Conservation (phyloP, 1,140 invertebrate species). For the Hyphantria cunea region DNA sequence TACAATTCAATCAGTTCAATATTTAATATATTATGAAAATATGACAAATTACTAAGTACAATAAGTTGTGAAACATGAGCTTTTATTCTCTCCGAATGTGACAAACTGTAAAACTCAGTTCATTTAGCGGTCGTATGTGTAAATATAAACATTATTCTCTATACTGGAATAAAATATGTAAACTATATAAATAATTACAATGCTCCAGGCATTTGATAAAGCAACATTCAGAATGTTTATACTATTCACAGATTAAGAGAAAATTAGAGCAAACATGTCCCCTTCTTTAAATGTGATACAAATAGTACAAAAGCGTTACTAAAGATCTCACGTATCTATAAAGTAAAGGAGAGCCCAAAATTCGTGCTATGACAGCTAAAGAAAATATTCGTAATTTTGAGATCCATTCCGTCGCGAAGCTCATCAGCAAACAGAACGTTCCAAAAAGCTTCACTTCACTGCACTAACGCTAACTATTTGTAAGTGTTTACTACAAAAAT, state of each 20-base stretch:
- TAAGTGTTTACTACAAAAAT: constrained; percentile 55
- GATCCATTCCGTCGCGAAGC: constrained; percentile 54
- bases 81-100: constrained; percentile 37
- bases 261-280: constrained; percentile 45
- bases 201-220: constrained; percentile 60
- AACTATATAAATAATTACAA: constrained; percentile 64
- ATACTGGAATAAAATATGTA: constrained; percentile 59
- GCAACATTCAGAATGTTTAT: constrained; percentile 49
- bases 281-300: constrained; percentile 53
- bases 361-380: constrained; percentile 31
- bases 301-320: constrained; percentile 41
- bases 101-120: constrained; percentile 15
- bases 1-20: constrained; percentile 37
- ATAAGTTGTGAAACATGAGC: constrained; percentile 54
- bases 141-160: constrained; percentile 41
- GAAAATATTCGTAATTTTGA: constrained; percentile 51
- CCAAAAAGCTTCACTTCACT: constrained; percentile 51
- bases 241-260: constrained; percentile 63
- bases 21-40: constrained; percentile 30
- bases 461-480: constrained; percentile 62
- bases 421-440: constrained; percentile 54
- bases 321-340: constrained; percentile 29
- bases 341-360: constrained; percentile 4
- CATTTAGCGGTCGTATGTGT: constrained; percentile 33
- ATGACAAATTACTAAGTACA: constrained; percentile 48